A percentile compares a stretch with the other conserved stretches of the same genome.
These are phyloP conservation scores for Collichthys lucidus DNA, from an alignment of 2,113 vertebrate genomes.

Conservation along the genomic window DNA sequence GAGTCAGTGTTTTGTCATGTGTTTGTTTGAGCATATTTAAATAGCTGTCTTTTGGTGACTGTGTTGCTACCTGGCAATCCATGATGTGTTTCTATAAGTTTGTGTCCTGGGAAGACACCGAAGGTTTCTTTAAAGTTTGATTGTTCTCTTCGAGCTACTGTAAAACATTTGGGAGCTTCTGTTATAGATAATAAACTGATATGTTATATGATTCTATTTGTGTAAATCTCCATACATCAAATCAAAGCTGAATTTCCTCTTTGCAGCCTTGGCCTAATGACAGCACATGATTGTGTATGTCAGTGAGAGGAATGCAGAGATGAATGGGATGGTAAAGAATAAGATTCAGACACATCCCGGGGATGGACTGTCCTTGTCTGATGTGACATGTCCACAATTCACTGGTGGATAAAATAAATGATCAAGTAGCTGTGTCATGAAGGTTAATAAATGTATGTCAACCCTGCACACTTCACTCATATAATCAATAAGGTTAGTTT, in stretches of 20 bases:
- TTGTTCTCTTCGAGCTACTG: too few relatives aligned
- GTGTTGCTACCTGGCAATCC: too few relatives aligned
- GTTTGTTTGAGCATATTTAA: too few relatives aligned
- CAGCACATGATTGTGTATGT: conserved; percentile 43
- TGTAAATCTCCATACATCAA: conserved; percentile 26
- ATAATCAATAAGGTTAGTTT: neutral
- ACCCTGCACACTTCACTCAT: neutral
- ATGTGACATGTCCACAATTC: conserved; percentile 7
- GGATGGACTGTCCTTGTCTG: conserved; percentile 19
- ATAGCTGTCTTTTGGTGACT: too few relatives aligned
- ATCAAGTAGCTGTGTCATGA: neutral
- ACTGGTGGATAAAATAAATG: conserved; percentile 6
- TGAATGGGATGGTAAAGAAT: conserved; percentile 16
- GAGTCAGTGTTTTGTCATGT: too few relatives aligned
- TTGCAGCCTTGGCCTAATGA: conserved; percentile 6
- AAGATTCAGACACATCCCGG: neutral
- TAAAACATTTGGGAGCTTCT: too few relatives aligned
- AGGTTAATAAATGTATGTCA: conserved; percentile 10
- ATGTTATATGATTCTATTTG: conserved; percentile 29
- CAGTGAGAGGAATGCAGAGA: conserved; percentile 1
- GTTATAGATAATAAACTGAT: conserved; percentile 27
- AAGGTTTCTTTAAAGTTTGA: too few relatives aligned
- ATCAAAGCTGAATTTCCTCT: neutral
- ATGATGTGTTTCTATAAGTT: too few relatives aligned
- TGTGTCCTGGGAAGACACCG: too few relatives aligned